Conservation (phyloP, 2,113 vertebrate species). For the Toxotes jaculatrix region DNA sequence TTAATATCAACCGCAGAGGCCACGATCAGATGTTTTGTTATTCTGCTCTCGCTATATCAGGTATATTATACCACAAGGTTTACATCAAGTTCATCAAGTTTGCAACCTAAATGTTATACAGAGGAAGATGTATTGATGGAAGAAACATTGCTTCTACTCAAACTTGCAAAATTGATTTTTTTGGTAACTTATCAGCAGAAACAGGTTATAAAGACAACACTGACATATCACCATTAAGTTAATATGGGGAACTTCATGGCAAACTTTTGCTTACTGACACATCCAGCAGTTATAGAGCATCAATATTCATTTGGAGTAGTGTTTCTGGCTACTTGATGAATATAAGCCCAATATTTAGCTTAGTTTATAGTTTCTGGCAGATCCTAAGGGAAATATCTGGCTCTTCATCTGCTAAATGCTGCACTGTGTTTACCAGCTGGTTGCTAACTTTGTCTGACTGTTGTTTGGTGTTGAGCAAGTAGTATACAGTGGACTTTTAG, state of each 20-base stretch:
- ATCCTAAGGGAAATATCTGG: background rate
- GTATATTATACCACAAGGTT: constrained; percentile 5
- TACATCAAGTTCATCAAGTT: constrained; percentile 7
- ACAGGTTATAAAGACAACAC: too few species aligned
- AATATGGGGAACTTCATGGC: too few species aligned
- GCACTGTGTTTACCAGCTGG: background rate
- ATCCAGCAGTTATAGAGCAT: too few species aligned
- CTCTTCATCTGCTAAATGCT: background rate
- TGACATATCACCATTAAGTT: background rate
- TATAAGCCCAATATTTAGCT: background rate
- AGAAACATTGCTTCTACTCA: background rate
- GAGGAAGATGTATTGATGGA: background rate
- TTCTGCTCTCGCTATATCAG: background rate
- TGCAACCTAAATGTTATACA: background rate
- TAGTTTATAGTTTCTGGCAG: background rate
- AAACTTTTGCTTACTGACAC: too few species aligned
- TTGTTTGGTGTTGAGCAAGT: background rate
- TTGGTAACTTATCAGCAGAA: background rate
- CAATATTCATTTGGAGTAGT: background rate
- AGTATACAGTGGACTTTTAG: background rate
- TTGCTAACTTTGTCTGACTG: background rate
- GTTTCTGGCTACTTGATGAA: background rate
- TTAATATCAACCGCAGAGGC: background rate
- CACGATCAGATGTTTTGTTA: constrained; percentile 21
- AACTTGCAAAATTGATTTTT: background rate